phyloP scores from a whole-genome alignment of 2,888 invertebrate species.

The Thecocarcelia acutangulata region DNA sequence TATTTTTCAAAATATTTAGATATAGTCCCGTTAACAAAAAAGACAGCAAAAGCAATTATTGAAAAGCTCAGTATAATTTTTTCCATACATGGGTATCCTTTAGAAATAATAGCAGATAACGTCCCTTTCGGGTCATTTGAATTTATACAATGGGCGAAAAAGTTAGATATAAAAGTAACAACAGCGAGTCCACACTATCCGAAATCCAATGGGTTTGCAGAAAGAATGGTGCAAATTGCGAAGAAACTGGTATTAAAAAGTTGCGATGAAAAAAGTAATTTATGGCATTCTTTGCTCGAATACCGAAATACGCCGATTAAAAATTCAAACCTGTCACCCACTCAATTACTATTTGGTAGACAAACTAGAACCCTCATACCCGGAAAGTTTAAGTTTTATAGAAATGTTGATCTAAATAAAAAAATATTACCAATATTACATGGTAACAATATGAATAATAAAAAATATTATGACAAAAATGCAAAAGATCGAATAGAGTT shows the following conservation, averaged over 20 bases:
- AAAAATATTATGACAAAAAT: too few species aligned
- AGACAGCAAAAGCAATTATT: conserved; percentile 61
- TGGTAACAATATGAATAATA: too few species aligned
- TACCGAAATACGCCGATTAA: conserved; percentile 66
- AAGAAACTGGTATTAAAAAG: conserved; percentile 11
- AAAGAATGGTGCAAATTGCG: conserved; percentile 17
- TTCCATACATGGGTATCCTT: conserved; percentile 35
- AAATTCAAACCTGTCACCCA: conserved; percentile 51
- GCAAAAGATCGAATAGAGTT: too few species aligned
- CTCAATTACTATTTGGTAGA: conserved; percentile 61
- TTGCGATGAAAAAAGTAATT: conserved; percentile 6
- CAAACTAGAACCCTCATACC: conserved; percentile 60
- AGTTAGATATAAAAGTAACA: conserved; percentile 39
- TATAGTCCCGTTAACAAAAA: conserved; percentile 60
- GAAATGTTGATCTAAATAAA: conserved; percentile 16
- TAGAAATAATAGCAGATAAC: conserved; percentile 56
- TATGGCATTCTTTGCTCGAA: conserved; percentile 55
- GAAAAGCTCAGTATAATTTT: conserved; percentile 57
- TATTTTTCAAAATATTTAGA: conserved; percentile 69
- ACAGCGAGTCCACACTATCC: conserved; percentile 48
- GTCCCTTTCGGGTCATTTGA: conserved; percentile 52
- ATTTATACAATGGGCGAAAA: conserved; percentile 38
- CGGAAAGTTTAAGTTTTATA: conserved; percentile 52
- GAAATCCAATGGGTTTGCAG: conserved; percentile 34
- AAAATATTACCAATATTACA: neutral